Base-by-base conservation (phyloP, 1,140 invertebrate species). In the Calliphora vicina region DNA sequence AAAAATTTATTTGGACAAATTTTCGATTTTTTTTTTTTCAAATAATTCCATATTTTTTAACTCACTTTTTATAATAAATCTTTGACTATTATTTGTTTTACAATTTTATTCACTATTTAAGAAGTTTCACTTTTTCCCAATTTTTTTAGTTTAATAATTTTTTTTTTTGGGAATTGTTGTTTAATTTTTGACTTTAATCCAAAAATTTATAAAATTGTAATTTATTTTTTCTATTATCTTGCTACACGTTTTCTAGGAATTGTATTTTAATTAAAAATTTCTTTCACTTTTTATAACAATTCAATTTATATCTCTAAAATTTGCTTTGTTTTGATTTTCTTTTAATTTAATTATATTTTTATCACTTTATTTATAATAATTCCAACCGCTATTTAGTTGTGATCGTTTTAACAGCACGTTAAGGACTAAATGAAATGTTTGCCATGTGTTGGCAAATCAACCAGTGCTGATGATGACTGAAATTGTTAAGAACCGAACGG, bases 361-460 rank as follows among this genome's bases (percentile, higher is more conserved):
- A 13, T 50, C 45, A 50, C 45, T 50, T 50, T 50, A 8, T 50
- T 50, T 50, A 50, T 26, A 6, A 2, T 9, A 20, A n/a, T 17
- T 72, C 25, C 72, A 74, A 29, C 72, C 72, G 72, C 72, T 74
- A 29, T 35, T 74, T 17, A 29, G 72, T 74, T 74, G 72, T 74
- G 72, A 74, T 74, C 72, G 27, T 74, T 74, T 74, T 26, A 74
- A 74, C 26, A 74, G 72, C 72, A 29, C 72, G 72, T 29, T 29
- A 74, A 74, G 72, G 72, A 74, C 72, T 74, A 74, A 74, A 26
- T 29, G 26, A 29, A 74, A 25, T 74, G 29, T 29, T 13, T 50
- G 45, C 72, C 72, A 15, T 8, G 15, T 8, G 61, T 74, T 29
- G 72, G 67, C 67, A 17, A 2, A 57, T 2, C 6, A 9, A n/a